phyloP scores from a whole-genome alignment of 1,140 invertebrate genomes.

The Plutomurus gul region DNA sequence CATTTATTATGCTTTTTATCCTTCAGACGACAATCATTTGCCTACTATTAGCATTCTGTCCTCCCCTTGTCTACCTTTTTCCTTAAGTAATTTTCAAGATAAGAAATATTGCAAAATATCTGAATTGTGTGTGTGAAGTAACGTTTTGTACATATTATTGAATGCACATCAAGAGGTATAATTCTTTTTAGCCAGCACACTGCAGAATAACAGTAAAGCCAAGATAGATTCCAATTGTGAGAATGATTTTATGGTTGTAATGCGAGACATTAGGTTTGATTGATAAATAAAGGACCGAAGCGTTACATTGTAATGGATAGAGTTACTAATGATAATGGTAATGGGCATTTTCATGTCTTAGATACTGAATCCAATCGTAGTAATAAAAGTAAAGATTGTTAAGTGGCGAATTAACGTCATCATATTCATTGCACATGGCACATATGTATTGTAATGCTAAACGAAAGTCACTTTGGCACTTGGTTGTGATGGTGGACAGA shows the following conservation, averaged over 20 bases:
- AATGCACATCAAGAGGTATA: too few species aligned
- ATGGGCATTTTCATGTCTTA: not conserved
- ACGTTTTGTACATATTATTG: too few species aligned
- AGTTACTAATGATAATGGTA: slow-evolving; percentile 7
- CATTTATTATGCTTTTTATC: not conserved
- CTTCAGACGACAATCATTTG: slow-evolving; percentile 22
- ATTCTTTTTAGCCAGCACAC: too few species aligned
- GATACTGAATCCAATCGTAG: not conserved
- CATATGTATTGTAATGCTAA: not conserved
- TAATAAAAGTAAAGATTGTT: not conserved
- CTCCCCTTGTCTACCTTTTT: too few species aligned
- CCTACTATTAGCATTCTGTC: not conserved
- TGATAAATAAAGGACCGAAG: not conserved
- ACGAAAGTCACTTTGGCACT: not conserved
- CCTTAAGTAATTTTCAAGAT: too few species aligned
- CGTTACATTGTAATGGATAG: not conserved
- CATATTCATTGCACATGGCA: not conserved
- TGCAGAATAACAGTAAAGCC: too few species aligned
- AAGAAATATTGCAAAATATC: too few species aligned
- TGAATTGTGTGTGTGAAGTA: too few species aligned
- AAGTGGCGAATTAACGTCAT: not conserved
- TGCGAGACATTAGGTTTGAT: not conserved
- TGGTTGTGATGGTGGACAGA: too few species aligned
- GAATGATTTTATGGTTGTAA: not conserved
- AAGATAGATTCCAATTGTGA: not conserved